Base-by-base conservation (phyloP, 2,113 vertebrate genomes). In the Syngnathus scovelli region DNA sequence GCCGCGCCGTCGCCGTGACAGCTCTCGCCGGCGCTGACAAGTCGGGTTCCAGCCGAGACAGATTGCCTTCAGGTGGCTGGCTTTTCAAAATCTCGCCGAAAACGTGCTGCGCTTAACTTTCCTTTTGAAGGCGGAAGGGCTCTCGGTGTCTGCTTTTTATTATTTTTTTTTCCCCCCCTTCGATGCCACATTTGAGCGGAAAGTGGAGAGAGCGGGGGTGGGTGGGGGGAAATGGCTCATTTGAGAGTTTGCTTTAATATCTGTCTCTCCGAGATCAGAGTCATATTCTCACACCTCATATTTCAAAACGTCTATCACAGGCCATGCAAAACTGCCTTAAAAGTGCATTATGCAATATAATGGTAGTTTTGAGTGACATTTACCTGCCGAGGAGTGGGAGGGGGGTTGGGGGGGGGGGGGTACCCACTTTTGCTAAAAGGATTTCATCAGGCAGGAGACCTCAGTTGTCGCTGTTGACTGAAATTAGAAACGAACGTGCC, bases 171-270 rank as follows among this genome's bases (percentile, higher is more conserved):
- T 33, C n/a, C 8, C n/a, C 33, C 5, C 21, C n/a, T 83, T 85
- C 79, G 85, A 89, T 83, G 78, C 70, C 79, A 76, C 43, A 80
- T 85, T 87, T 86, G 74, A 73, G 67, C 79, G 68, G 70, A 76
- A 64, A 41, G 67, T 33, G 37, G 21, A 4, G 61, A 67, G 58
- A n/a, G 37, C 19, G 13, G 44, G 59, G 18, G 36, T 49, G n/a
- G 37, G 21, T 4, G 44, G 59, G 19, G 36, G 70, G 59, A 21
- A n/a, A 18, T 58, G 69, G 60, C 68, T 87, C 83, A 86, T 87
- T 86, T 84, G 85, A 84, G 85, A 82, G 75, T 85, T 87, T 83
- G 75, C 89, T 90, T 89, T 90, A 90, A 90, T 89, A 90, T 86
- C 78, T 61, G 83, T 80, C 86, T 89, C 78, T 83, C 83, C 54